A percentile compares a stretch with the other conserved stretches of the same genome.
phyloP scores from a whole-genome alignment of 2,797 vertebrate genomes.

The Brachyrhaphis roseni region DNA sequence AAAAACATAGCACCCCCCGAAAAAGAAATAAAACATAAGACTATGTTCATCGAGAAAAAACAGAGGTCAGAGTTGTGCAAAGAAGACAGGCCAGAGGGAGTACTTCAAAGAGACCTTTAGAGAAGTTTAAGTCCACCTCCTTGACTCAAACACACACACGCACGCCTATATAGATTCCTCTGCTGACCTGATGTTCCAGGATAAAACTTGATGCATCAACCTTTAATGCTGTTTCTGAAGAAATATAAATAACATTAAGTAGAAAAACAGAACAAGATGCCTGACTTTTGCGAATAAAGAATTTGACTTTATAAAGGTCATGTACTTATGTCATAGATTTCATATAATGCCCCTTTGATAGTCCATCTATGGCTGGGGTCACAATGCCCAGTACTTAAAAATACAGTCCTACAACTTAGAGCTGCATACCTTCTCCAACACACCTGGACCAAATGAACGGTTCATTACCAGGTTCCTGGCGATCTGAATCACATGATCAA shows the following conservation, averaged over 20 bases:
- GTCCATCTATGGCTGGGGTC: not conserved
- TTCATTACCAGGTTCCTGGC: not conserved
- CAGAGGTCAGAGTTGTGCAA: slow-evolving; percentile 30
- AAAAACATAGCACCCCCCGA: slow-evolving; percentile 7
- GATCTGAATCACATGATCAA: not conserved
- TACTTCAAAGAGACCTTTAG: slow-evolving; percentile 23
- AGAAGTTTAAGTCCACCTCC: slow-evolving; percentile 28
- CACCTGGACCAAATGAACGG: not conserved
- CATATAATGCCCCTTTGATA: not conserved
- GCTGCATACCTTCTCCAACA: not conserved
- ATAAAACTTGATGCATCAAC: slow-evolving; percentile 18
- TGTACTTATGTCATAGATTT: not conserved
- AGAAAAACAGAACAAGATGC: not conserved
- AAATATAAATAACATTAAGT: not conserved
- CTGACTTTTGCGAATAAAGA: not conserved
- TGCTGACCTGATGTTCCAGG: slow-evolving; percentile 23
- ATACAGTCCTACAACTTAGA: not conserved
- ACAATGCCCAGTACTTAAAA: not conserved
- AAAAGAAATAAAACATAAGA: slow-evolving; percentile 24
- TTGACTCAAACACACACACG: not conserved
- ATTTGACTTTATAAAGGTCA: not conserved
- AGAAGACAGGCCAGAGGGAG: slow-evolving; percentile 28
- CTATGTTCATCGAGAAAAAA: slow-evolving; percentile 13
- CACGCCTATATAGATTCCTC: not conserved
- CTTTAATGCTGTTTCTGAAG: slow-evolving; percentile 13